Base-by-base conservation (phyloP, 2,797 vertebrate genomes). In the Peromyscus eremicus region DNA sequence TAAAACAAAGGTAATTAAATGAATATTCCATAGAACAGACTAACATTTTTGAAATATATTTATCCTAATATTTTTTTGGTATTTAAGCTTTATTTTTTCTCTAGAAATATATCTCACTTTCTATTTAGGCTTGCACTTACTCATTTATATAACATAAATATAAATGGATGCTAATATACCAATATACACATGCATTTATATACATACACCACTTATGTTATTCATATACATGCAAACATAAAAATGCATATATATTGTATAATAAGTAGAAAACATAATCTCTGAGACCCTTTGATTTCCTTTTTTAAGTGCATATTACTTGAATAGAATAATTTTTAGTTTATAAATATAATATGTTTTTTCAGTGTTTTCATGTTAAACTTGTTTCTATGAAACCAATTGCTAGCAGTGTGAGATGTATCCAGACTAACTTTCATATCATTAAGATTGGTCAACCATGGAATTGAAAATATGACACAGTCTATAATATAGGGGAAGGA, bases 321-420 rank as follows among this genome's bases (percentile, higher is more conserved):
- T 49, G 1, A 77, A 75, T 79, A 40, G 7, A 70, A 68, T 14
- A 73, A 52, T 17, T 90, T 93, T 90, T 60, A 62, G 64, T 93
- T 87, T 95, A 52, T 76, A 49, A 16, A 29, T 21, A 60, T 80
- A 16, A 29, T 21, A 60, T 80, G 2, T 55, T 94, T 2, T 91
- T 93, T 79, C 11, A 92, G n/a, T 92, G 37, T 52, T 85, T 88
- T 92, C 12, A 19, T 85, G 8, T 91, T 91, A 43, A 64, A 60
- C 10, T 70, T 46, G 12, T 43, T 96, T 57, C 29, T 55, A 29
- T 79, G 70, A 93, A 94, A 79, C 34, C 37, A 81, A 1, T 57
- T 49, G 19, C 62, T 70, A 49, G 27, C 40, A 62, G 25, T 75
- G 0, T 90, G 12, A 92, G 23, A 49, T 32, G 0, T 64, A 70